Percentiles rank a stretch among this genome's conserved stretches.
phyloP scores from a whole-genome alignment of 2,888 invertebrate genomes.

The Dryadula phaetusa region DNA sequence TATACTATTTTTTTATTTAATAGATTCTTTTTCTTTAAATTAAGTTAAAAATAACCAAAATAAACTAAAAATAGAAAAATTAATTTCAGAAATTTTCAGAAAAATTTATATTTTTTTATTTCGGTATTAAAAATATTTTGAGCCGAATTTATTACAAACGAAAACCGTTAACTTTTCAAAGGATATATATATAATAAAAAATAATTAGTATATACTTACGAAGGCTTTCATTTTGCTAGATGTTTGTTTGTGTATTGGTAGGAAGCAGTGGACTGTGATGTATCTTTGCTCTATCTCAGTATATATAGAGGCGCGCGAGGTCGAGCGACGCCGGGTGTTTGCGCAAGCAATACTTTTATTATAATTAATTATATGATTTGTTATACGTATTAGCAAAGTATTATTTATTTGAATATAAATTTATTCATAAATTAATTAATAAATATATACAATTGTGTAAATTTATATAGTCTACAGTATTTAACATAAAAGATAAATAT shows the following conservation, averaged over 20 bases:
- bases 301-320: slow-evolving; percentile 44
- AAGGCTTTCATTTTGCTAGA: slow-evolving; percentile 50
- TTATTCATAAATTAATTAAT: too few relatives aligned
- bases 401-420: neutral
- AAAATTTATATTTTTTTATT: too few relatives aligned
- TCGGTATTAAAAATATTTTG: too few relatives aligned
- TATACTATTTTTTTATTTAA: too few relatives aligned
- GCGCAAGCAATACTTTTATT: slow-evolving; percentile 45
- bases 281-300: slow-evolving; percentile 13
- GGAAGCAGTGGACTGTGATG: slow-evolving; percentile 44
- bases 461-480: too few relatives aligned
- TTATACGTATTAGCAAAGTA: slow-evolving; percentile 11
- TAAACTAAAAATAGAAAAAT: too few relatives aligned
- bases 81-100: too few relatives aligned
- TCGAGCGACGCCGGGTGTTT: slow-evolving; percentile 39
- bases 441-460: too few relatives aligned
- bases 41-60: too few relatives aligned
- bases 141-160: neutral
- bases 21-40: too few relatives aligned
- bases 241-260: slow-evolving; percentile 36
- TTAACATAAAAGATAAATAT: too few relatives aligned
- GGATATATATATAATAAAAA: neutral
- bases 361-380: slow-evolving; percentile 41
- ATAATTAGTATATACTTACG: slow-evolving; percentile 50
- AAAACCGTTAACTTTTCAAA: neutral